Base-by-base conservation (phyloP, 30 jellyfish, hydroid and myxozoan genomes). In the Rhopilema esculentum region DNA sequence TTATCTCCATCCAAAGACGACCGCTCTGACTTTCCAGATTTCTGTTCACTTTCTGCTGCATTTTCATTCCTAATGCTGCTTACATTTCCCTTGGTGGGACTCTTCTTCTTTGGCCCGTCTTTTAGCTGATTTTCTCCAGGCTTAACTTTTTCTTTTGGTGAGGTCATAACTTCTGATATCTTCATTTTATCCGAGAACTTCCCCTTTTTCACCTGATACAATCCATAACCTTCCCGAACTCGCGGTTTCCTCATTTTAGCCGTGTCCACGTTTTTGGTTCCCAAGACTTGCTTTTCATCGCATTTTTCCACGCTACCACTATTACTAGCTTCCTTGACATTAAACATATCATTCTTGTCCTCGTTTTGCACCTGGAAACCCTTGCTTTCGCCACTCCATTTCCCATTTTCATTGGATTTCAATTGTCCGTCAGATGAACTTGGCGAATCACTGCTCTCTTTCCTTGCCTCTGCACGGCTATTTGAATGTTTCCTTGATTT, bases 141-240 rank as follows among this genome's bases (percentile, higher is more conserved):
- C 2, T 24, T 67, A 6, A 18, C 4, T 21, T 65, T 49, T 23
- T 65, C 82, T 20, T 49, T 24, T 17, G 49, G 73, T 29, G 18
- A 22, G 31, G 24, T 24, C 6, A 63, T 53, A 16, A 12, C 65
- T 31, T 65, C 82, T 19, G 40, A 63, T 28, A 67, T 68, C 16
- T 24, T 68, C 32, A 80, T 40, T 40, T 80, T 80, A 0, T 85
- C 93, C 4, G 93, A 85, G 48, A 0, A 85, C 69, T 85, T 72
- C 27, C 93, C 93, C 29, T 75, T 72, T 53, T 85, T 85, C 0
- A 85, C 88, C 30, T 72, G 82, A 66, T 85, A 85, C 0, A 73
- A 50, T 49, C 75, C 85, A 48, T 67, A 75, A 0, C 93, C 93
- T 27, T 48, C 49, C 49, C 68, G 72, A 1, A 69, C 79, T 53